A percentile compares a stretch with the other conserved stretches of the same genome.
phyloP scores from a whole-genome alignment of 2,113 vertebrate genomes.

The Rana temporaria region DNA sequence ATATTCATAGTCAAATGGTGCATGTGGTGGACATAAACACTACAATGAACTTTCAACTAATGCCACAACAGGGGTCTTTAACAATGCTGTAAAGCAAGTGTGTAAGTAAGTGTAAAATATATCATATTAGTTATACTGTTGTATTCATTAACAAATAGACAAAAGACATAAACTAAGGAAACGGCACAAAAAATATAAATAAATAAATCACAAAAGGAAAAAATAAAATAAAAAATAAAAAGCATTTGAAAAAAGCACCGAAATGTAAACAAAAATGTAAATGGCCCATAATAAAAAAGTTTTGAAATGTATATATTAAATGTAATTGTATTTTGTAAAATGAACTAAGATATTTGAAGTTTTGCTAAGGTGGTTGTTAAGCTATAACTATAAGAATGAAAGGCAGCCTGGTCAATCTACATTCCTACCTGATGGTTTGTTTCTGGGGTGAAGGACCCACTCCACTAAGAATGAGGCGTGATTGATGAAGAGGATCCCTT shows the following conservation, averaged over 20 bases:
- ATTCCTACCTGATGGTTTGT: constrained; percentile 74
- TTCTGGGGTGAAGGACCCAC: constrained; percentile 67
- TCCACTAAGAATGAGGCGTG: constrained; percentile 64
- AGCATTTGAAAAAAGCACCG: no score
- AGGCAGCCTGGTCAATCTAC: constrained; percentile 69
- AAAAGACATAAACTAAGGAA: no score
- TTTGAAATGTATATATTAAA: neutral
- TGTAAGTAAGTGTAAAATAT: no score
- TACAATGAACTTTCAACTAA: no score
- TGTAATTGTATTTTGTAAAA: constrained; percentile 57
- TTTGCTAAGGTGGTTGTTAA: constrained; percentile 67
- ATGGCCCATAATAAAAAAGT: neutral
- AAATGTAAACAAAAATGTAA: no score
- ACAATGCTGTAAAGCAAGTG: no score
- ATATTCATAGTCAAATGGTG: no score
- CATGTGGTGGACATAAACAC: no score
- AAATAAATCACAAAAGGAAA: neutral
- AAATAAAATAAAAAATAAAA: neutral
- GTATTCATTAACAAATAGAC: no score
- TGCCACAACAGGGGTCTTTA: no score
- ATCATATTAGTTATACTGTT: no score
- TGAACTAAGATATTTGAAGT: constrained; percentile 71
- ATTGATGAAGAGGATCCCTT: constrained; percentile 67
- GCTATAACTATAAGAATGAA: constrained; percentile 66
- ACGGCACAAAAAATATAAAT: neutral